These are phyloP conservation scores for Onchidella celtica DNA, from an alignment of 2,888 invertebrate genomes.

Conservation along the genomic window DNA sequence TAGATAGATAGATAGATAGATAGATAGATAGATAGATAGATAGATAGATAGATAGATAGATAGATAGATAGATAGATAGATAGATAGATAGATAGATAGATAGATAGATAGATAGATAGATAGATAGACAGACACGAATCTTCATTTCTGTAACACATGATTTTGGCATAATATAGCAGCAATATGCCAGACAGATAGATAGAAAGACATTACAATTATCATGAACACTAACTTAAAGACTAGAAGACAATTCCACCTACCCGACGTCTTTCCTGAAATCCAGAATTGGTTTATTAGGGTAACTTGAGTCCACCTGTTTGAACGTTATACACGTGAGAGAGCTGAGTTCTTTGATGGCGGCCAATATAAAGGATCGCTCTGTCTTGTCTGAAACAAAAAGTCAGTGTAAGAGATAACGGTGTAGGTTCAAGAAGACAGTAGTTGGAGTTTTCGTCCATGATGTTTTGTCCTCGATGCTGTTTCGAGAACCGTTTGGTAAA, in stretches of 20 bases:
- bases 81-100: too few relatives aligned
- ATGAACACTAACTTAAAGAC: too few relatives aligned
- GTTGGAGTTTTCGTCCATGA: too few relatives aligned
- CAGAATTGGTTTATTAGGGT: slow-evolving; percentile 50
- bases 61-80: too few relatives aligned
- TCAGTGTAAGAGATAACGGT: too few relatives aligned
- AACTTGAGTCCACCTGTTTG: slow-evolving; percentile 56
- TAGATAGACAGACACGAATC: too few relatives aligned
- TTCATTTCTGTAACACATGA: slow-evolving; percentile 10
- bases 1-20: background rate
- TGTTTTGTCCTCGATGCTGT: too few relatives aligned
- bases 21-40: background rate
- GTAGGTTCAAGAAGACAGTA: too few relatives aligned
- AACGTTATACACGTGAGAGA: slow-evolving; percentile 73
- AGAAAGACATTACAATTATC: too few relatives aligned
- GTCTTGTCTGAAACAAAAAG: slow-evolving; percentile 61
- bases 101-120: slow-evolving; percentile 16
- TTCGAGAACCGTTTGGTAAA: too few relatives aligned
- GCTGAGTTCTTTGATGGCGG: slow-evolving; percentile 70
- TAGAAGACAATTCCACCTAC: too few relatives aligned
- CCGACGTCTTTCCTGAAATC: slow-evolving; percentile 59
- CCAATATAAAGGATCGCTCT: slow-evolving; percentile 59
- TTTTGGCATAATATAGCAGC: background rate
- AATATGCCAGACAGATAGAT: background rate
- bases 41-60: background rate